A percentile compares a stretch with the other conserved stretches of the same genome.
These are phyloP conservation scores for Clepsis dumicolana DNA, from an alignment of 2,888 invertebrate genomes.

Conservation along the genomic window DNA sequence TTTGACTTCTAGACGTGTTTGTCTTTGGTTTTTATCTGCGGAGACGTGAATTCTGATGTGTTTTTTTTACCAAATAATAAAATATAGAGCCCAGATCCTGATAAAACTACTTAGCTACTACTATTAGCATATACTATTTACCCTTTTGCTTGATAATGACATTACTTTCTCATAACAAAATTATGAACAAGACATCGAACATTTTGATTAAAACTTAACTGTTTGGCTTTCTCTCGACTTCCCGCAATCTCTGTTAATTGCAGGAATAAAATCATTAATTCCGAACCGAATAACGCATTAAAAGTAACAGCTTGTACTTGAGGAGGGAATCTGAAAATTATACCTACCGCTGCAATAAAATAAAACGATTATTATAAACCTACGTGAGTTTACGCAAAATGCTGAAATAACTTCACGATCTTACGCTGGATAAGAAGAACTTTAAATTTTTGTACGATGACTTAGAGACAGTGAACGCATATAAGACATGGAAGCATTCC, in stretches of 20 bases:
- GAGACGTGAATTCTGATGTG: background rate
- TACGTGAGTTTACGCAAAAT: conserved; percentile 16
- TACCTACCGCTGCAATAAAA: conserved; percentile 43
- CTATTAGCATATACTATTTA: too few species aligned
- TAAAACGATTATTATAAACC: conserved; percentile 40
- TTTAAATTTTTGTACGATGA: too few species aligned
- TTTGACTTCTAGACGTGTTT: conserved; percentile 42
- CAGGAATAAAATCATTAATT: conserved; percentile 84
- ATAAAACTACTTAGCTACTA: too few species aligned
- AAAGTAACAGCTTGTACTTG: conserved; percentile 83
- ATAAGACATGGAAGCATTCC: too few species aligned
- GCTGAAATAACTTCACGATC: background rate
- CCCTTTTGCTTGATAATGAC: background rate
- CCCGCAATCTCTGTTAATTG: conserved; percentile 75
- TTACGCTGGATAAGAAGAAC: background rate
- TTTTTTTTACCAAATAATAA: background rate
- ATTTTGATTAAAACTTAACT: conserved; percentile 67
- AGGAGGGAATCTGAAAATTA: conserved; percentile 50
- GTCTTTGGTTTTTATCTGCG: conserved; percentile 33
- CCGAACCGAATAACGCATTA: conserved; percentile 82
- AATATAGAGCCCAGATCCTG: too few species aligned
- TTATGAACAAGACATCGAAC: conserved; percentile 52
- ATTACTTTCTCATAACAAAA: background rate
- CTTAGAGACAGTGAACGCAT: too few species aligned
- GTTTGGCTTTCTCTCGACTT: conserved; percentile 52